Evolutionary conservation across 2,113 vertebrate species (phyloP).

Genomic region (Amblyopsis rosae): DNA sequence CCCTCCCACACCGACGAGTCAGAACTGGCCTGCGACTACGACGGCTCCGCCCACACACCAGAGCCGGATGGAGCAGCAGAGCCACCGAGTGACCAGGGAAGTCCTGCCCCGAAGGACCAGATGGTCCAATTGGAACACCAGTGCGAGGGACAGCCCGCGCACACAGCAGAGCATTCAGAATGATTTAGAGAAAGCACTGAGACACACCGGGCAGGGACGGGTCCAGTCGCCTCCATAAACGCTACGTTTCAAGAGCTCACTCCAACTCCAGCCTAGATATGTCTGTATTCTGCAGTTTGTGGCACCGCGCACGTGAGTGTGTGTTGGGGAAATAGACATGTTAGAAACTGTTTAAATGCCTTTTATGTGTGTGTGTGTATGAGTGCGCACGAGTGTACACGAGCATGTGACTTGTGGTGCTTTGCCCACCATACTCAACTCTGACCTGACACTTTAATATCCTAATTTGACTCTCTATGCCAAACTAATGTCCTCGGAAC

Average conservation of each 20-base stretch:
- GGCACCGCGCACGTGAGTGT: not conserved
- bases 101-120: constrained; percentile 29
- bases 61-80: constrained; percentile 45
- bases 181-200: constrained; percentile 15
- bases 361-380: constrained; percentile 18
- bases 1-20: constrained; percentile 72
- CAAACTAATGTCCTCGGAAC: constrained; percentile 51
- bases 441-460: constrained; percentile 23
- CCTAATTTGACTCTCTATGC: constrained; percentile 43
- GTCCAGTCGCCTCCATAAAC: constrained; percentile 41
- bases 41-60: constrained; percentile 44
- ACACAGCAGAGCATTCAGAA: constrained; percentile 50
- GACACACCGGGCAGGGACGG: not conserved
- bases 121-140: constrained; percentile 48
- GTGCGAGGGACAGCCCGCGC: constrained; percentile 32
- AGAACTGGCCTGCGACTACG: constrained; percentile 69
- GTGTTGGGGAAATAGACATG: constrained; percentile 13
- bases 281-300: constrained; percentile 35
- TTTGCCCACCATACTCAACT: constrained; percentile 20
- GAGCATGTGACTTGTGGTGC: constrained; percentile 22
- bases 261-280: constrained; percentile 51
- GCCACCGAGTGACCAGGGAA: constrained; percentile 26
- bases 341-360: not conserved
- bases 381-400: not conserved
- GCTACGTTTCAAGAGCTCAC: constrained; percentile 53